Evolutionary conservation across 2,888 invertebrate genomes (phyloP), one percentile per base, ranked within the genome.

Genomic region (Tortricodes alternella): DNA sequence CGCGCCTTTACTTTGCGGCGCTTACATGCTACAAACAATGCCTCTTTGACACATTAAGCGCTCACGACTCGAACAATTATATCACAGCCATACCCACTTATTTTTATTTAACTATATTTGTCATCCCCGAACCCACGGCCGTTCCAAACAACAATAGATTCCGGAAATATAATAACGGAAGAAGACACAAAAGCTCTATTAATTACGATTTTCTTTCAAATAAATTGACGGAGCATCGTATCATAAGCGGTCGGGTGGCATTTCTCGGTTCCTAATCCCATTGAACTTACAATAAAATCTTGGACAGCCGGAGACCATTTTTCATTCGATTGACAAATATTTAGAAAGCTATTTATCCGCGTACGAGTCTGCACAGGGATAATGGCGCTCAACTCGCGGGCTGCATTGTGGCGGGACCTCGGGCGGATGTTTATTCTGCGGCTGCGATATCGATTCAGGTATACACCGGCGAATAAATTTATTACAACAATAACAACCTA

Each of bases 241-340:
- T 74, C 76, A 78, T 76, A 73, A 76, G 74, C 70, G 66, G 77
- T 78, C 76, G 81, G 80, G 80, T 83, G 80, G 83, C 74, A 86
- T 84, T 82, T 83, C 78, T 84, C 79, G 85, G 83, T 82, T 81
- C 78, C 79, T 89, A 89, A 89, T 89, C 88, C 88, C 73, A 89
- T 89, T 85, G 78, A 84, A 71, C 74, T 73, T 64, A 86, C 83
- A 83, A 84, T 79, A 75, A 72, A 56, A 76, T 71, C 73, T 75
- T 68, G 71, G 78, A 73, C 76, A 77, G 78, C 69, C 75, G 74
- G 66, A 72, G 70, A 74, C 82, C 84, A 88, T 89, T 87, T 86
- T 88, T 89, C 89, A 89, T 86, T 82, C 81, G 73, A 80, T 86
- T 79, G 86, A 85, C 88, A 89, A 89, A 89, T 89, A 88, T 89